Percentiles rank a stretch among this genome's conserved stretches.
Evolutionary conservation across 2,888 invertebrate genomes (phyloP).

Genomic region (Hymenopus coronatus): DNA sequence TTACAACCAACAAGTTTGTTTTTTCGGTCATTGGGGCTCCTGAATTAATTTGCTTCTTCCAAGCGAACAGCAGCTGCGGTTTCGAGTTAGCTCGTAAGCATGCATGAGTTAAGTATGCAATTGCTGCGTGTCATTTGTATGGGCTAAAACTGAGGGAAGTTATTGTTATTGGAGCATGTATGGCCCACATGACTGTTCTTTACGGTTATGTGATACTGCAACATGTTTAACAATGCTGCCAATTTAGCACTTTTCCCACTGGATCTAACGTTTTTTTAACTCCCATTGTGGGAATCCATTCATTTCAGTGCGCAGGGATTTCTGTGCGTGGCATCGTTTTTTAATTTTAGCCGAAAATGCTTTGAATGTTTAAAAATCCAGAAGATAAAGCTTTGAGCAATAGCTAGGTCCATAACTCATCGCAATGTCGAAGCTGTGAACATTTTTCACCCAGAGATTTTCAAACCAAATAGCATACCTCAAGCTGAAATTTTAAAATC

Average conservation of each 20-base stretch:
- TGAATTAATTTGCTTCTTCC: neutral
- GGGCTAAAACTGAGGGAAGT: neutral
- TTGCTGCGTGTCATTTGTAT: neutral
- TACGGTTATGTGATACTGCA: neutral
- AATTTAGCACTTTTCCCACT: neutral
- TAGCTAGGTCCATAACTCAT: no score
- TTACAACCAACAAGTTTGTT: neutral
- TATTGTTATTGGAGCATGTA: neutral
- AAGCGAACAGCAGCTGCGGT: neutral
- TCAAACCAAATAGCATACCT: no score
- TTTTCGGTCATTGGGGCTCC: neutral
- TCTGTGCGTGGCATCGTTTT: neutral
- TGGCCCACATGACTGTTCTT: neutral
- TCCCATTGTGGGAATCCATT: neutral
- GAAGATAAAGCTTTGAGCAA: no score
- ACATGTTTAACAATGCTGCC: neutral
- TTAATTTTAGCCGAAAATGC: neutral
- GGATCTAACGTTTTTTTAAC: neutral
- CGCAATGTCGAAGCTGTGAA: no score
- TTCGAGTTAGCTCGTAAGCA: neutral
- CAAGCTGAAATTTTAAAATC: no score
- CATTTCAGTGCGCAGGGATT: neutral
- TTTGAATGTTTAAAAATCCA: neutral
- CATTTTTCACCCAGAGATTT: no score
- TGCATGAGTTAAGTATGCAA: neutral